These are phyloP conservation scores for Sceloporus undulatus DNA, from an alignment of 2,113 vertebrate species.

Conservation along the genomic window DNA sequence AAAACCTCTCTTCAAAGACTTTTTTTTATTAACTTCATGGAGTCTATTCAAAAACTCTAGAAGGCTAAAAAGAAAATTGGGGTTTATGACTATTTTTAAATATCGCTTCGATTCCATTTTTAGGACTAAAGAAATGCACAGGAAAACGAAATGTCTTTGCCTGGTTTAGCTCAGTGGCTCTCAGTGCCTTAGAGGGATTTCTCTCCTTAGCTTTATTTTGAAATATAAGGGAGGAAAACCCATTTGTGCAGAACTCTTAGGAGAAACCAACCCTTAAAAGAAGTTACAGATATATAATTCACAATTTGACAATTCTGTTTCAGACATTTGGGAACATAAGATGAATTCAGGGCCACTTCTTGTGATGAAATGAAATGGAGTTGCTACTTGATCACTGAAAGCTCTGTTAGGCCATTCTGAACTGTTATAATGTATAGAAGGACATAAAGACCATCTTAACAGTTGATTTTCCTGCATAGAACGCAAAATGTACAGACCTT, in stretches of 20 bases:
- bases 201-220: not conserved
- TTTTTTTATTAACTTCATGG: not conserved
- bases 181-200: not conserved
- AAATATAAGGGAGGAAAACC: not conserved
- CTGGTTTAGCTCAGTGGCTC: not conserved
- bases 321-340: not conserved
- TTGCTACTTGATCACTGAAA: not conserved
- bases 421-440: not conserved
- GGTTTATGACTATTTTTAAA: not conserved
- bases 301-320: not conserved
- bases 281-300: not conserved
- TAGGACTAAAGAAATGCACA: not conserved
- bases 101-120: not conserved
- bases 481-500: not conserved
- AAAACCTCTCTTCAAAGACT: slow-evolving; percentile 6
- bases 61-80: not conserved
- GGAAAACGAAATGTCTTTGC: not conserved
- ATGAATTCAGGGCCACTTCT: not conserved
- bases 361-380: not conserved
- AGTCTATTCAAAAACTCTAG: not conserved
- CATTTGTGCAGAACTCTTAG: not conserved
- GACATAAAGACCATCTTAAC: not conserved
- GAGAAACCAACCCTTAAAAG: not conserved
- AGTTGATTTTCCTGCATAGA: not conserved
- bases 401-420: not conserved